Base-by-base conservation (phyloP, 2,888 invertebrate genomes). In the Liopterus haemorrhoidalis region DNA sequence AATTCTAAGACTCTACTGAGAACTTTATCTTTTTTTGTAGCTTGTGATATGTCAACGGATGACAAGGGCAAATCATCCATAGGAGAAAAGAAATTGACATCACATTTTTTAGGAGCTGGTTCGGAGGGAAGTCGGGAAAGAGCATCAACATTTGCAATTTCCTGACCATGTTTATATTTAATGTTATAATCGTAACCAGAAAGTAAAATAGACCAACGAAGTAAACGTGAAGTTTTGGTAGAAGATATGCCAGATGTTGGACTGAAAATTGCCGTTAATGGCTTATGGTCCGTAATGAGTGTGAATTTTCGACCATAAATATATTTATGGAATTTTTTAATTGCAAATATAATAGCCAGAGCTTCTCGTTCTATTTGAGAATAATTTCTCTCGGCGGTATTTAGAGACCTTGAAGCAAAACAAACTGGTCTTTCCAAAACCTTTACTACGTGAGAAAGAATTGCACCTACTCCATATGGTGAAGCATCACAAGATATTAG, bases 301-400 rank as follows among this genome's bases (percentile, higher is more conserved):
- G 50, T 53, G 53, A 65, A 65, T 20, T 53, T 41, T 4, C 53
- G 53, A 4, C 62, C 63, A 25, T 54, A 45, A 37, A 65, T 51
- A 57, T 63, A 66, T 41, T 64, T 60, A 49, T 61, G 57, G 49
- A 62, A 64, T 28, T 57, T 59, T 20, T 52, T 54, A 4, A 60
- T 53, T 1, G 55, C 59, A 56, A 57, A 64, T 47, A 55, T 59
- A 46, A 64, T 63, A 4, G 61, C 59, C 30, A 64, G 51, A 1
- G 60, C 59, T 49, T 64, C 63, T 22, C 53, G 51, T 41, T 64
- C 58, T 9, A 64, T 55, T 2, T 58, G 57, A 2, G 59, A 57
- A 49, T 64, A 62, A 32, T 58, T 61, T 40, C 58, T 55, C 49
- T 65, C 63, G 5, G 60, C 54, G 27, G 46, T 48, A 1, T 54